A percentile compares a stretch with the other conserved stretches of the same genome.
Evolutionary conservation across 2,888 invertebrate species (phyloP).

Genomic region (Quadriops clusia): DNA sequence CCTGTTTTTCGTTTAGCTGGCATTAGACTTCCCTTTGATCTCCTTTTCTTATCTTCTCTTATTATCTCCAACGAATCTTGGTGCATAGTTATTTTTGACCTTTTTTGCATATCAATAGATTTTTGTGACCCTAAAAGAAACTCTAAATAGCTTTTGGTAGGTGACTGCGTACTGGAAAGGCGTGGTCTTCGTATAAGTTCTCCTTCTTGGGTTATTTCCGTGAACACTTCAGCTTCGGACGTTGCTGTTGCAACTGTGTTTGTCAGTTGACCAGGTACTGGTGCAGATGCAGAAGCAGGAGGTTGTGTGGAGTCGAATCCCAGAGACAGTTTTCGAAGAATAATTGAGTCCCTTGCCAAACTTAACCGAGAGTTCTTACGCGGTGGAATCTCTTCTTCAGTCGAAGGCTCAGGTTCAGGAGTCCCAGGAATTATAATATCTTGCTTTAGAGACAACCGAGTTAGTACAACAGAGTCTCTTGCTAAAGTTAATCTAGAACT

Average conservation of each 20-base stretch:
- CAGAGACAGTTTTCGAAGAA: no score
- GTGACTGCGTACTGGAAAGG: no score
- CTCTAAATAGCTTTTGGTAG: no score
- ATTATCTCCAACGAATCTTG: slow-evolving; percentile 11
- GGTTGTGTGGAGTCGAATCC: background rate
- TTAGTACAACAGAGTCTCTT: slow-evolving; percentile 9
- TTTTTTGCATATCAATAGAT: no score
- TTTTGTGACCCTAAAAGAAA: no score
- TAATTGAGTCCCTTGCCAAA: slow-evolving; percentile 1
- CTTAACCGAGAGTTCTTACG: no score
- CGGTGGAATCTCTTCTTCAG: no score
- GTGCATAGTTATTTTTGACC: background rate
- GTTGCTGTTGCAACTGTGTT: no score
- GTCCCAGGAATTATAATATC: no score
- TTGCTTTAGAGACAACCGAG: slow-evolving; percentile 9
- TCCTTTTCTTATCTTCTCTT: background rate
- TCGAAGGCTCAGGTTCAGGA: no score
- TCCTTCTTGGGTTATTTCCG: slow-evolving; percentile 4
- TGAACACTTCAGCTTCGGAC: no score
- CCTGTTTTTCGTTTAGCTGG: slow-evolving; percentile 1
- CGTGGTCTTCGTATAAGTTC: slow-evolving; percentile 1
- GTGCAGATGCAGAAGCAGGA: slow-evolving; percentile 1
- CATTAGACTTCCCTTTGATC: background rate
- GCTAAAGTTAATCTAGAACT: slow-evolving; percentile 11
- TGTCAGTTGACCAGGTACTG: no score